A percentile compares a stretch with the other conserved stretches of the same genome.
Evolutionary conservation across 2,888 invertebrate species (phyloP).

Genomic region (Gisinianus flammeolus): DNA sequence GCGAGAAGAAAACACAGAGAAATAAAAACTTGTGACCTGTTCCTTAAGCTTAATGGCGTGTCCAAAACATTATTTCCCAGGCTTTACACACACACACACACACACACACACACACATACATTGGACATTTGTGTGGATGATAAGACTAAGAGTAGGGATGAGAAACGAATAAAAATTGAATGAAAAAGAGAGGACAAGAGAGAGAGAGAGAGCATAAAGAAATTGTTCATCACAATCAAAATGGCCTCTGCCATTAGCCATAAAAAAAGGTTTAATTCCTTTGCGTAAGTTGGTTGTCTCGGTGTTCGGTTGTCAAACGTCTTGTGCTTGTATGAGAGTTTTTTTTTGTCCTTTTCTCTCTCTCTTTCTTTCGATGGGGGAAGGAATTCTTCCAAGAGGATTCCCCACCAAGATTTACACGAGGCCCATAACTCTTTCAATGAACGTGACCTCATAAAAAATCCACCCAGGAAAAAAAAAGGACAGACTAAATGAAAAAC

Average conservation of each 20-base stretch:
- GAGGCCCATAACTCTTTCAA: constrained; percentile 33
- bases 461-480: background rate
- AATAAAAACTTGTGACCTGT: too few relatives aligned
- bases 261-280: constrained; percentile 23
- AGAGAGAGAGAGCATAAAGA: too few relatives aligned
- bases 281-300: constrained; percentile 24
- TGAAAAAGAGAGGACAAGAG: background rate
- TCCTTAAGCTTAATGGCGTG: too few relatives aligned
- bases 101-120: background rate
- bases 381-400: background rate
- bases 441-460: constrained; percentile 34
- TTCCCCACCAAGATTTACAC: constrained; percentile 25
- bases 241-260: background rate
- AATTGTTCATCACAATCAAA: background rate
- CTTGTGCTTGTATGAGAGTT: background rate
- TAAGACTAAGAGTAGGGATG: background rate
- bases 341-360: background rate
- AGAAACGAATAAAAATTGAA: background rate
- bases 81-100: background rate
- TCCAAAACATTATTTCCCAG: background rate
- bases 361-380: background rate
- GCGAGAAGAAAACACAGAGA: too few relatives aligned
- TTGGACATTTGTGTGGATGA: background rate
- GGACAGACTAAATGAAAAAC: constrained; percentile 28
- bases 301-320: background rate